Percentiles rank a stretch among this genome's conserved stretches.
Conservation (phyloP, 92 coral and sea anemone genomes). For the Zoanthus sociatus region DNA sequence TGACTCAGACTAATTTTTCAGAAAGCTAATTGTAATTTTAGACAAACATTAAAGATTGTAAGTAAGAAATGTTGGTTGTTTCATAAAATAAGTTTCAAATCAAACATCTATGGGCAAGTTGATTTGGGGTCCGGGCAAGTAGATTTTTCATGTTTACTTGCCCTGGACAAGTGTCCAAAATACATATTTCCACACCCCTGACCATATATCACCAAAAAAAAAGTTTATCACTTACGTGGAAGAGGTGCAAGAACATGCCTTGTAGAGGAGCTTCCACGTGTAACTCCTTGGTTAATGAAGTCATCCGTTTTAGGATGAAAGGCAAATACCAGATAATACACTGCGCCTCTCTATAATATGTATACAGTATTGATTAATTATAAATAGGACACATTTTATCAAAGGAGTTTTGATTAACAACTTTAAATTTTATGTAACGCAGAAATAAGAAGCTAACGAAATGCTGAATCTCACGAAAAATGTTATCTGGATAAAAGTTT, state of each 20-base stretch:
- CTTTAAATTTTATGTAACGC: neutral
- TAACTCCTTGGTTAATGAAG: neutral
- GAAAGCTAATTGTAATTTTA: too few relatives aligned
- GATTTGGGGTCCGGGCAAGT: too few relatives aligned
- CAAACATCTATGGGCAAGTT: too few relatives aligned
- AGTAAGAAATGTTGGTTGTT: too few relatives aligned
- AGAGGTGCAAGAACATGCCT: neutral
- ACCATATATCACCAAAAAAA: neutral
- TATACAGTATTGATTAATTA: neutral
- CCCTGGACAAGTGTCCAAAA: too few relatives aligned
- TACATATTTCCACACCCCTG: too few relatives aligned
- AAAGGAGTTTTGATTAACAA: neutral
- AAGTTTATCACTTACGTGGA: neutral
- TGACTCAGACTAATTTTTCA: too few relatives aligned
- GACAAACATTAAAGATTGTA: too few relatives aligned
- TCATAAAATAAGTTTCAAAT: too few relatives aligned
- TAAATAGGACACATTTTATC: neutral
- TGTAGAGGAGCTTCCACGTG: neutral
- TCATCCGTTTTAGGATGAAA: neutral
- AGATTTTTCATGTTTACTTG: too few relatives aligned
- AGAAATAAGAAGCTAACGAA: neutral
- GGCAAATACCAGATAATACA: neutral
- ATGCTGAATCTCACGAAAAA: neutral
- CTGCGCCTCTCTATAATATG: neutral
- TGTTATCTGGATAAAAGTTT: neutral